A percentile compares a stretch with the other conserved stretches of the same genome.
phyloP scores from a whole-genome alignment of 2,797 vertebrate genomes.

The Galagoides demidoff region DNA sequence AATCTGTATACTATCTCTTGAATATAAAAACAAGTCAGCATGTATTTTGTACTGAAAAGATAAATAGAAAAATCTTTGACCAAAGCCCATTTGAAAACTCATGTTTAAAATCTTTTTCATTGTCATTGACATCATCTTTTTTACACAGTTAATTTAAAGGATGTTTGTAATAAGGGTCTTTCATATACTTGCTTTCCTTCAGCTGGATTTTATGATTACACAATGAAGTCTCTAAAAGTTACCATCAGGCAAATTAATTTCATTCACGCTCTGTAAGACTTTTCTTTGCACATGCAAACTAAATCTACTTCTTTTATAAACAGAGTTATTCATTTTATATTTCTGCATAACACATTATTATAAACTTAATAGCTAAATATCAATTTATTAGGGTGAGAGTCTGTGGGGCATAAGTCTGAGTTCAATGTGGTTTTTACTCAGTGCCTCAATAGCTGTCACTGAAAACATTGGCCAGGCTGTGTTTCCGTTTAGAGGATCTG shows the following conservation, averaged over 20 bases:
- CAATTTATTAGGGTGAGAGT: neutral
- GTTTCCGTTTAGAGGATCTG: neutral
- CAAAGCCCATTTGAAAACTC: neutral
- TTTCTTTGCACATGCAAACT: neutral
- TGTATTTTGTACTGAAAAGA: neutral
- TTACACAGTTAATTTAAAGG: neutral
- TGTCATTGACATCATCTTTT: neutral
- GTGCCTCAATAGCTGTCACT: neutral
- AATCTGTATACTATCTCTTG: neutral
- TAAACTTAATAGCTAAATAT: neutral
- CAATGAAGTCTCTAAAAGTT: neutral
- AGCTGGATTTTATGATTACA: neutral
- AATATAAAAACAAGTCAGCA: neutral
- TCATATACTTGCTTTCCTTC: neutral
- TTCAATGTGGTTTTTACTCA: neutral
- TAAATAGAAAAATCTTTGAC: neutral
- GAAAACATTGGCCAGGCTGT: neutral
- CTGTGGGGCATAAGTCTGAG: neutral
- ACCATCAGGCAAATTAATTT: neutral
- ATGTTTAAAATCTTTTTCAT: neutral
- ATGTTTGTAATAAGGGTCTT: neutral
- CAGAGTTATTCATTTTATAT: neutral
- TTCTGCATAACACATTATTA: neutral
- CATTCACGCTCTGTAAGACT: neutral
- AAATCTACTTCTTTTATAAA: neutral